A percentile compares a stretch with the other conserved stretches of the same genome.
These are phyloP conservation scores for Poeciliopsis infans DNA, from an alignment of 2,797 vertebrate genomes.

Conservation along the genomic window DNA sequence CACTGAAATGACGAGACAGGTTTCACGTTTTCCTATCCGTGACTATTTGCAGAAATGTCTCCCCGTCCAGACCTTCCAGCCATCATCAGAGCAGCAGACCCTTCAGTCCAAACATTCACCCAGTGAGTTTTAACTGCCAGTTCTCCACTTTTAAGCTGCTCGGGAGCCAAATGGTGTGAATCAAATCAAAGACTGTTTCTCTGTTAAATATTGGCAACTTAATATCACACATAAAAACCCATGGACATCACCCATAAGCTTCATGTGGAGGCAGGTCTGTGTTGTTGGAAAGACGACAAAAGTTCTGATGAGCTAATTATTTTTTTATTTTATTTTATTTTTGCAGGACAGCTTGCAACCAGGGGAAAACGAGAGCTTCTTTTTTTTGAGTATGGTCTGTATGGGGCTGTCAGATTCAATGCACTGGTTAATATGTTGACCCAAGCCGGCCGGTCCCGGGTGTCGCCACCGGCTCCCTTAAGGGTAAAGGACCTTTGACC, in stretches of 20 bases:
- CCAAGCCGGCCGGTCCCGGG: conserved; percentile 59
- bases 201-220: neutral
- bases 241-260: neutral
- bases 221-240: neutral
- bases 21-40: neutral
- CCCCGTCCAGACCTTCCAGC: neutral
- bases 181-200: neutral
- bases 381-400: conserved; percentile 4
- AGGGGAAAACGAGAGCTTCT: conserved; percentile 26
- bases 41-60: neutral
- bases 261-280: neutral
- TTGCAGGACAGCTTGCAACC: conserved; percentile 18
- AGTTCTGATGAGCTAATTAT: conserved; percentile 35
- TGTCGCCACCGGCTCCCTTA: conserved; percentile 67
- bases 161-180: neutral
- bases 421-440: conserved; percentile 42
- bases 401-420: conserved; percentile 54
- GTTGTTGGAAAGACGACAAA: conserved; percentile 31
- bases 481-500: conserved; percentile 58
- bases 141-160: neutral
- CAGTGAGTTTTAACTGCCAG: neutral
- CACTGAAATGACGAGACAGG: neutral
- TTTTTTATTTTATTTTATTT: neutral
- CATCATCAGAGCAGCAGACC: neutral
- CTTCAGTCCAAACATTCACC: neutral